A percentile compares a stretch with the other conserved stretches of the same genome.
These are phyloP conservation scores for Gastracanthus pulcherrimus DNA, from an alignment of 2,888 invertebrate species.

Conservation along the genomic window DNA sequence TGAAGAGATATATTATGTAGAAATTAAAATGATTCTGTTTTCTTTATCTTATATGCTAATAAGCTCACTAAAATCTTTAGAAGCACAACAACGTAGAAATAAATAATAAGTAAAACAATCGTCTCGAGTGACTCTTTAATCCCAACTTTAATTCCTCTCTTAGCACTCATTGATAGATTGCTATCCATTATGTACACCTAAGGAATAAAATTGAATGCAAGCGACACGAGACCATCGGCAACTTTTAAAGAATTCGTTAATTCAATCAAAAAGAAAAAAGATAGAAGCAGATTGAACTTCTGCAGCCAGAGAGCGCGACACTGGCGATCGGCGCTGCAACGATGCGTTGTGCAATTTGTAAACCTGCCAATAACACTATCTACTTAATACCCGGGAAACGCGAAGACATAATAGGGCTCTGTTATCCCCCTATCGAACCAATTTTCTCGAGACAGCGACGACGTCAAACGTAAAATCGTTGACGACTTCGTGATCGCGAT, in stretches of 20 bases:
- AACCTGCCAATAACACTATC: constrained; percentile 66
- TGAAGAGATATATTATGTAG: too few species aligned
- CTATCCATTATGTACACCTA: too few species aligned
- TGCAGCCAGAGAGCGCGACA: not conserved
- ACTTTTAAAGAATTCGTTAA: constrained; percentile 15
- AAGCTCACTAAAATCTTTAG: too few species aligned
- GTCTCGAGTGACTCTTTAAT: too few species aligned
- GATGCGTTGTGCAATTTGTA: constrained; percentile 61
- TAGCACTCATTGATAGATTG: too few species aligned
- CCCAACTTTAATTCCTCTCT: too few species aligned
- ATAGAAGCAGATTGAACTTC: not conserved
- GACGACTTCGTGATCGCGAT: not conserved
- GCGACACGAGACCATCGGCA: not conserved
- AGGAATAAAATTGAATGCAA: too few species aligned
- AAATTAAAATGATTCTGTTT: too few species aligned
- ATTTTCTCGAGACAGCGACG: constrained; percentile 2
- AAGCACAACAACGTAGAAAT: too few species aligned
- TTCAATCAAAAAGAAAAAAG: not conserved
- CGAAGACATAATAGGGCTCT: not conserved
- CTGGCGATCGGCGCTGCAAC: not conserved
- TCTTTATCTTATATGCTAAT: too few species aligned
- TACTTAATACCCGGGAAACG: constrained; percentile 56
- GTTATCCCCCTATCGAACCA: not conserved
- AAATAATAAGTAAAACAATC: too few species aligned
- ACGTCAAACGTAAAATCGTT: not conserved